phyloP scores from a whole-genome alignment of 1,140 invertebrate genomes.

The Proctacanthus coquilletti region DNA sequence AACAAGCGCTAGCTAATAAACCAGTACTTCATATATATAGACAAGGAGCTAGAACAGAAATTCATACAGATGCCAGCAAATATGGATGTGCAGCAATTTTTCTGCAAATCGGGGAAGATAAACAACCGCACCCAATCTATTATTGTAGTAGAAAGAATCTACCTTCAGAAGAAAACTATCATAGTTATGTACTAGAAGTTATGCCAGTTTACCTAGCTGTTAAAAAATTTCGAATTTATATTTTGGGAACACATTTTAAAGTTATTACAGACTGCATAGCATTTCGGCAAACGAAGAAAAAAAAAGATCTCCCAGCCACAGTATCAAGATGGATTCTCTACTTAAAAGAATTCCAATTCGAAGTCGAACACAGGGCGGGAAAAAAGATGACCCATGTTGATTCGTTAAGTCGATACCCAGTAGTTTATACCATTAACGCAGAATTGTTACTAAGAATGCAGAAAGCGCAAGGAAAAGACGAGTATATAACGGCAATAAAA shows the following conservation, averaged over 20 bases:
- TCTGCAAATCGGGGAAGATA: constrained; percentile 7
- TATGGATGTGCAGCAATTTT: constrained; percentile 4
- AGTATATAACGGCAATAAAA: too few species aligned
- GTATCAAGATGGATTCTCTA: constrained; percentile 15
- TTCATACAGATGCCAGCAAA: constrained; percentile 19
- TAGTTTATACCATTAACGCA: constrained; percentile 7
- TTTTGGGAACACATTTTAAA: constrained; percentile 7
- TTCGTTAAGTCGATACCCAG: constrained; percentile 24
- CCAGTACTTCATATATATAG: constrained; percentile 21
- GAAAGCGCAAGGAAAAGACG: too few species aligned
- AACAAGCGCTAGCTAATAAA: constrained; percentile 9
- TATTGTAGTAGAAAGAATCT: constrained; percentile 18
- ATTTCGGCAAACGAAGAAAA: constrained; percentile 17
- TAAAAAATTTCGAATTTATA: constrained; percentile 13
- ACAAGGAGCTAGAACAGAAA: constrained; percentile 11
- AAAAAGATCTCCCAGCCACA: constrained; percentile 16
- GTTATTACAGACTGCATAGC: constrained; percentile 17
- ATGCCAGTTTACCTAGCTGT: constrained; percentile 11
- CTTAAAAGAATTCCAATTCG: constrained; percentile 22
- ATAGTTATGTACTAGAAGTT: constrained; percentile 16
- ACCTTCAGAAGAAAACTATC: constrained; percentile 11
- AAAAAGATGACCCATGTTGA: constrained; percentile 26
- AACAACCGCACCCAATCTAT: constrained; percentile 14
- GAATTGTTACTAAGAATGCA: too few species aligned
- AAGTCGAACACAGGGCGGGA: constrained; percentile 24